Conservation (phyloP, 2,797 vertebrate genomes). For the Xiphorhynchus erythropygius region DNA sequence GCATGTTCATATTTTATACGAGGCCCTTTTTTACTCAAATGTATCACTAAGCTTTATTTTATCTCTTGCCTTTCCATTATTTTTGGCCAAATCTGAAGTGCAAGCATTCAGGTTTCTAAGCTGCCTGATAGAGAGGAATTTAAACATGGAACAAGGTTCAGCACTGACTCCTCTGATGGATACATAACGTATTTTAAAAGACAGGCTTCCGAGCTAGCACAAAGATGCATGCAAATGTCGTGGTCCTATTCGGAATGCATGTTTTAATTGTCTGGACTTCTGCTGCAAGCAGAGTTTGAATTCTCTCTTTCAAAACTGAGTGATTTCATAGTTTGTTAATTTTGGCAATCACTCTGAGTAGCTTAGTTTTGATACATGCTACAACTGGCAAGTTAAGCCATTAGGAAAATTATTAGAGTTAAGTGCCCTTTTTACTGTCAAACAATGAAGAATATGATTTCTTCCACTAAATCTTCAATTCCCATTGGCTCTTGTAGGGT, state of each 20-base stretch:
- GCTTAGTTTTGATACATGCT: not conserved
- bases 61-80: constrained; percentile 66
- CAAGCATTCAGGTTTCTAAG: constrained; percentile 36
- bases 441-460: not conserved
- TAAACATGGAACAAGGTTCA: constrained; percentile 33
- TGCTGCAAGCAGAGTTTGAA: not conserved
- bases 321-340: not conserved
- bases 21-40: constrained; percentile 57
- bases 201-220: constrained; percentile 12
- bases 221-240: not conserved
- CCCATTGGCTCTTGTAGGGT: not conserved
- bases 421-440: constrained; percentile 19
- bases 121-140: constrained; percentile 29
- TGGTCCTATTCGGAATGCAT: not conserved
- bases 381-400: not conserved
- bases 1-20: constrained; percentile 54
- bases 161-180: not conserved
- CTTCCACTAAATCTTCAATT: not conserved
- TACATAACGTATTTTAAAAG: constrained; percentile 45
- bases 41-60: constrained; percentile 50
- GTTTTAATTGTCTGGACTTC: constrained; percentile 17
- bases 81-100: constrained; percentile 61
- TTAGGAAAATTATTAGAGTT: constrained; percentile 33
- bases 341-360: not conserved
- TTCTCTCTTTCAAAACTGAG: not conserved